Percentiles rank a stretch among this genome's conserved stretches.
Conservation (phyloP, 2,113 vertebrate genomes). For the Phaethornis superciliosus region DNA sequence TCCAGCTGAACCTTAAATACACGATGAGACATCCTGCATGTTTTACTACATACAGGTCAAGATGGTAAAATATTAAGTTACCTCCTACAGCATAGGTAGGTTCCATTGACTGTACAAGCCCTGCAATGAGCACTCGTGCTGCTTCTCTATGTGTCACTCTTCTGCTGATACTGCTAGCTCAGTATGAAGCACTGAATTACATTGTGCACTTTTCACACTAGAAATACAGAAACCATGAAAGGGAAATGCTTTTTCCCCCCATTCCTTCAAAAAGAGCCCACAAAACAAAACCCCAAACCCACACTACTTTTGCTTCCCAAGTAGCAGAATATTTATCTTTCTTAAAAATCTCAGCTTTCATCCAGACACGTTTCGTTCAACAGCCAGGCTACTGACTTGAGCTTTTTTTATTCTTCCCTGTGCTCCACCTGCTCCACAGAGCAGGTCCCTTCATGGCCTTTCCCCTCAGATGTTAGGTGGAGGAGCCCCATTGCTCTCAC, state of each 20-base stretch:
- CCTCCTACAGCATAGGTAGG: not conserved
- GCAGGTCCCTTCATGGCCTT: not conserved
- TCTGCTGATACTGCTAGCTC: rapidly evolving
- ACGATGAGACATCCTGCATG: not conserved
- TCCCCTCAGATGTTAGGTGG: not conserved
- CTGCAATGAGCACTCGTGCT: rapidly evolving
- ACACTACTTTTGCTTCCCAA: not conserved
- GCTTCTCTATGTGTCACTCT: not conserved
- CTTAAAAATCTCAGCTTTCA: not conserved
- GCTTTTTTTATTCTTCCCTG: not conserved
- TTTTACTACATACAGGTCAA: not conserved
- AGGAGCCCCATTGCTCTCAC: not conserved
- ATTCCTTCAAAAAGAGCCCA: not conserved
- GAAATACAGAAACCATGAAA: rapidly evolving
- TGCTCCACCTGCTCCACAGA: not conserved
- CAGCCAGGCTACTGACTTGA: not conserved
- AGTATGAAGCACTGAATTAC: not conserved
- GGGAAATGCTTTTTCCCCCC: not conserved
- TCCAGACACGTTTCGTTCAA: not conserved
- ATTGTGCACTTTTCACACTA: not conserved
- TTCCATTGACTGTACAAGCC: not conserved
- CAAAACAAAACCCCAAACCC: not conserved
- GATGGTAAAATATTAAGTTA: not conserved
- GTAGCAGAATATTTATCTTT: not conserved
- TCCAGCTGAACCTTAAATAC: not conserved